A percentile compares a stretch with the other conserved stretches of the same genome.
Conservation (phyloP, 2,888 invertebrate species). For the Cephus pulcher region DNA sequence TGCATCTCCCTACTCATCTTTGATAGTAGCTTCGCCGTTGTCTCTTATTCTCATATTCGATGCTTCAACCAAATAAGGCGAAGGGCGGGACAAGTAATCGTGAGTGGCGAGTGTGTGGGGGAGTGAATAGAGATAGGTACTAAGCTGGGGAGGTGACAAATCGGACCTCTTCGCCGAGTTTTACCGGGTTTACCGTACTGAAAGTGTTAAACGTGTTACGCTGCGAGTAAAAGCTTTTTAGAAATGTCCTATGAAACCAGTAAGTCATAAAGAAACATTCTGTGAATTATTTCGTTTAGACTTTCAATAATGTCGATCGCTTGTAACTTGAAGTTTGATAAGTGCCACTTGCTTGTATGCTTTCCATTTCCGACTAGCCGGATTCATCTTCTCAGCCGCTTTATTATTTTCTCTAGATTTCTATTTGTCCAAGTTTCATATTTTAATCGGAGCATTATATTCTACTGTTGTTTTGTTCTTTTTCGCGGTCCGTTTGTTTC, state of each 20-base stretch:
- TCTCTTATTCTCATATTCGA: conserved; percentile 7
- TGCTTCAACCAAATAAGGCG: conserved; percentile 53
- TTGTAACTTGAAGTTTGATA: neutral
- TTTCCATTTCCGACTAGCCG: neutral
- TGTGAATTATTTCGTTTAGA: neutral
- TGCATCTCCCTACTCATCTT: too few species aligned
- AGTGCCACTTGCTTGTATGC: neutral
- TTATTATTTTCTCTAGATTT: neutral
- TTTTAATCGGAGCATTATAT: neutral
- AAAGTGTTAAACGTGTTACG: neutral
- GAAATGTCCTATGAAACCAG: conserved; percentile 60
- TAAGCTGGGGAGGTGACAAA: conserved; percentile 16
- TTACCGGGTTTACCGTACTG: conserved; percentile 15
- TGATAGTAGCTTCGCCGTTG: neutral
- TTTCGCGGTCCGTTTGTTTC: neutral
- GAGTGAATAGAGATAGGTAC: conserved; percentile 12
- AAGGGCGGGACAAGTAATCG: conserved; percentile 57
- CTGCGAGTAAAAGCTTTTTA: conserved; percentile 17
- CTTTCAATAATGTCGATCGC: neutral
- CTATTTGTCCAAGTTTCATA: neutral
- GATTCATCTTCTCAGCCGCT: neutral
- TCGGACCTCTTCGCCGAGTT: conserved; percentile 19
- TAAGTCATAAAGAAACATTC: conserved; percentile 36
- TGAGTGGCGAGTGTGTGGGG: conserved; percentile 23
- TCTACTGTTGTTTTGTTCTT: neutral